A percentile compares a stretch with the other conserved stretches of the same genome.
These are phyloP conservation scores for Anastrepha ludens DNA, from an alignment of 1,140 invertebrate genomes.

Conservation along the genomic window DNA sequence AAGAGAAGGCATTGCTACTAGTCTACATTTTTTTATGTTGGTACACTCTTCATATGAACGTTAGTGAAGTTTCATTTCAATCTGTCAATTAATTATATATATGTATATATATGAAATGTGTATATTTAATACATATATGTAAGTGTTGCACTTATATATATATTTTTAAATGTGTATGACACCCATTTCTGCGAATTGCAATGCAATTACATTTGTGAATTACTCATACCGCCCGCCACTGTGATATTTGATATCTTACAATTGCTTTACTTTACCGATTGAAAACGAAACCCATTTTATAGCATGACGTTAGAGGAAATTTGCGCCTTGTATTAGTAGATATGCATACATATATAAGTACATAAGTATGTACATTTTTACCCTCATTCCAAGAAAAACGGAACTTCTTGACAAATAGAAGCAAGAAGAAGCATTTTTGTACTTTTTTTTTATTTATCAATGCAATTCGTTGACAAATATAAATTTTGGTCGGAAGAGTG, in stretches of 20 bases:
- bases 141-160: neutral
- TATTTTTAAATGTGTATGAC: neutral
- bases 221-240: neutral
- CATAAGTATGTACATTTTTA: no score
- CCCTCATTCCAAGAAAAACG: no score
- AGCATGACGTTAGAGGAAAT: neutral
- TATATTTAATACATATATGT: neutral
- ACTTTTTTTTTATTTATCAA: no score
- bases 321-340: neutral
- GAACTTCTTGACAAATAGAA: no score
- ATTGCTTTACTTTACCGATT: neutral
- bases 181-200: neutral
- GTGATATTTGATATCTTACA: neutral
- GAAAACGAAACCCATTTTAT: neutral
- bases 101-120: neutral
- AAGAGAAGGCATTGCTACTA: no score
- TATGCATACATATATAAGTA: neutral
- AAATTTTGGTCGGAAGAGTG: no score
- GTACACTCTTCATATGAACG: no score
- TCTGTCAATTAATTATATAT: no score
- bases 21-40: no score
- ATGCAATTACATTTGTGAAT: neutral
- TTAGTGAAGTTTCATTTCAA: no score
- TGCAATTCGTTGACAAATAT: no score
- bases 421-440: no score